Evolutionary conservation across 1,140 invertebrate species (phyloP).

Genomic region (Archivesica marissinica): DNA sequence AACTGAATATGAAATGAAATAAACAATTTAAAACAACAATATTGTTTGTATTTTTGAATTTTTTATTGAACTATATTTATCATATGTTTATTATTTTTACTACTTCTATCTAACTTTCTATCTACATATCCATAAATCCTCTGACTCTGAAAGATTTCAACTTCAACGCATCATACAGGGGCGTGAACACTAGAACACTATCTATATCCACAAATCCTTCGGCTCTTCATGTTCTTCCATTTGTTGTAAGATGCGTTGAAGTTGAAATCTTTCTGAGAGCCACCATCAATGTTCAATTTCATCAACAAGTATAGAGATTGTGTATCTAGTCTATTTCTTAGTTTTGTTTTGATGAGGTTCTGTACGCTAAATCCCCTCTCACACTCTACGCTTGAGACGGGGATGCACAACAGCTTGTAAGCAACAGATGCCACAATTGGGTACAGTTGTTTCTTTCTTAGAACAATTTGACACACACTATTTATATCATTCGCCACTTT

Average conservation of each 20-base stretch:
- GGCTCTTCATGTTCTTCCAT: constrained; percentile 18
- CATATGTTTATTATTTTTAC: too few relatives aligned
- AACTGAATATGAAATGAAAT: too few relatives aligned
- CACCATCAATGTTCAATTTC: constrained; percentile 18
- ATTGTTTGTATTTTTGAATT: too few relatives aligned
- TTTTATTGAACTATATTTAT: too few relatives aligned
- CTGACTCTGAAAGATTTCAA: too few relatives aligned
- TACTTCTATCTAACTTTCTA: too few relatives aligned
- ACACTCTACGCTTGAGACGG: constrained; percentile 1
- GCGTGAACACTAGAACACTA: too few relatives aligned
- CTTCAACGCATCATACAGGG: too few relatives aligned
- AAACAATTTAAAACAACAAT: too few relatives aligned
- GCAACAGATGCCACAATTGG: neutral
- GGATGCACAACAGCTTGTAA: constrained; percentile 1
- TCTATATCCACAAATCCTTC: constrained; percentile 20
- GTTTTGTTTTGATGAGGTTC: constrained; percentile 25
- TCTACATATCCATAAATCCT: too few relatives aligned
- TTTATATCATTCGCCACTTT: neutral
- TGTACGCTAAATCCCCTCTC: constrained; percentile 15
- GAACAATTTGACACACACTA: neutral
- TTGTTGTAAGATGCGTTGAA: neutral
- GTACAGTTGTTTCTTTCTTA: neutral
- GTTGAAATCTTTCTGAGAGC: neutral
- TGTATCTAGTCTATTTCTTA: constrained; percentile 7
- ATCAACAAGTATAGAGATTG: neutral